A percentile compares a stretch with the other conserved stretches of the same genome.
Evolutionary conservation across 2,888 invertebrate genomes (phyloP).

Genomic region (Autographa pulchrina): DNA sequence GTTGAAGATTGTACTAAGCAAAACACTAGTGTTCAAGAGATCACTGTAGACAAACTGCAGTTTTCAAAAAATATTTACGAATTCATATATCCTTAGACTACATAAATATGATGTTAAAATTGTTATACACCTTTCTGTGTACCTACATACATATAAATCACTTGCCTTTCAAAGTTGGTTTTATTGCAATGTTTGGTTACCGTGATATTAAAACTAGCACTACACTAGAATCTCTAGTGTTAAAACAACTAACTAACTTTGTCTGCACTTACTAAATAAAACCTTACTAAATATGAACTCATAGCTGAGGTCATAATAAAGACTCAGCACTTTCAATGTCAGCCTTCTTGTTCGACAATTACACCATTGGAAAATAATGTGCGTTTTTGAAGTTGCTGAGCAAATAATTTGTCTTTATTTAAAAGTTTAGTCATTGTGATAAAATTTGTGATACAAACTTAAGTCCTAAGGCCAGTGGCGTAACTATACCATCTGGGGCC

Average conservation of each 20-base stretch:
- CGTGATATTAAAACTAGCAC: constrained; percentile 38
- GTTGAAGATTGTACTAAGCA: background rate
- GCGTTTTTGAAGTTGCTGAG: constrained; percentile 23
- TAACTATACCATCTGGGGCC: too few relatives aligned
- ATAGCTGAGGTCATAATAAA: constrained; percentile 31
- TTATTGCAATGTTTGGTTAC: constrained; percentile 50
- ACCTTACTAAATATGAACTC: constrained; percentile 37
- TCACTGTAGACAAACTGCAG: background rate
- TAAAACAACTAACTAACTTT: constrained; percentile 43
- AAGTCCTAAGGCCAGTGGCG: constrained; percentile 22
- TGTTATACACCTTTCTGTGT: constrained; percentile 9
- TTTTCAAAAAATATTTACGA: background rate
- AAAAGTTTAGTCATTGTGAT: constrained; percentile 45
- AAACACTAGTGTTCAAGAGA: constrained; percentile 11
- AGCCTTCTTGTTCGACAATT: constrained; percentile 49
- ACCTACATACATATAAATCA: constrained; percentile 24
- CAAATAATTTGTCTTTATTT: constrained; percentile 46
- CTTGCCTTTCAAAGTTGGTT: constrained; percentile 24
- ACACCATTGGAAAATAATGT: constrained; percentile 36
- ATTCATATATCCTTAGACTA: constrained; percentile 8
- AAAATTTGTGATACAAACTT: constrained; percentile 33
- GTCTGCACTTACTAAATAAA: constrained; percentile 52
- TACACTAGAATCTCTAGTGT: constrained; percentile 36
- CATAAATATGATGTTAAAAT: constrained; percentile 10
- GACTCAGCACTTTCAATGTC: constrained; percentile 34